Conservation (phyloP, 2,888 invertebrate species). For the Melolontha melolontha region DNA sequence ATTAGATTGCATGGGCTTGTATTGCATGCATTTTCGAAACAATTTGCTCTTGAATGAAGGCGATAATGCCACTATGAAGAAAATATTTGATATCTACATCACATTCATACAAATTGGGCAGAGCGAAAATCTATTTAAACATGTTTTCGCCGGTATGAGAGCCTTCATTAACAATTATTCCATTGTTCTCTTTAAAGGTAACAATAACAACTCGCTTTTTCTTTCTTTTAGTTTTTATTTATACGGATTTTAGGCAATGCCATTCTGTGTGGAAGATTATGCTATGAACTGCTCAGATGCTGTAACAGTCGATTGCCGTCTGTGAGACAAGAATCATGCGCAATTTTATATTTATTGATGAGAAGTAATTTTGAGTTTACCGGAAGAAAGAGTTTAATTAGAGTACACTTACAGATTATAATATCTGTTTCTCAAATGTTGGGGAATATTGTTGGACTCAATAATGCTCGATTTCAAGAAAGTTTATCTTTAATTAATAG, state of each 20-base stretch:
- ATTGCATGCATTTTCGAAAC: conserved; percentile 80
- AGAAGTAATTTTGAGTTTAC: conserved; percentile 94
- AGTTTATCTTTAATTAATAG: conserved; percentile 93
- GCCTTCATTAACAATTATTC: conserved; percentile 94
- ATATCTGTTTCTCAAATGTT: conserved; percentile 95
- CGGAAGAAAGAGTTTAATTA: conserved; percentile 83
- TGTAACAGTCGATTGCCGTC: conserved; percentile 89
- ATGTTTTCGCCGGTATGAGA: conserved; percentile 91
- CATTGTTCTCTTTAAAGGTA: conserved; percentile 84
- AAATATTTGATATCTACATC: conserved; percentile 87
- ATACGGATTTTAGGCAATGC: conserved; percentile 73
- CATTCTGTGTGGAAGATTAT: conserved; percentile 82
- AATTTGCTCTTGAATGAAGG: conserved; percentile 70
- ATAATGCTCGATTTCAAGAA: conserved; percentile 95
- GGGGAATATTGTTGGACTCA: conserved; percentile 89
- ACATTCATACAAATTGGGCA: conserved; percentile 90
- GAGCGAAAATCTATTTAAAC: conserved; percentile 89
- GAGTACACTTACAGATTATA: conserved; percentile 94
- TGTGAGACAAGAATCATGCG: conserved; percentile 91
- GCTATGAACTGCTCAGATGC: conserved; percentile 82
- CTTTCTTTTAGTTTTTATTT: neutral
- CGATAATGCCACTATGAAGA: conserved; percentile 82
- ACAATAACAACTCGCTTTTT: conserved; percentile 33
- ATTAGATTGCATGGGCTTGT: conserved; percentile 88
- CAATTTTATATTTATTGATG: conserved; percentile 92